Evolutionary conservation across 64 coral and sea anemone genomes (phyloP).

Genomic region (Astreopora myriophthalma): DNA sequence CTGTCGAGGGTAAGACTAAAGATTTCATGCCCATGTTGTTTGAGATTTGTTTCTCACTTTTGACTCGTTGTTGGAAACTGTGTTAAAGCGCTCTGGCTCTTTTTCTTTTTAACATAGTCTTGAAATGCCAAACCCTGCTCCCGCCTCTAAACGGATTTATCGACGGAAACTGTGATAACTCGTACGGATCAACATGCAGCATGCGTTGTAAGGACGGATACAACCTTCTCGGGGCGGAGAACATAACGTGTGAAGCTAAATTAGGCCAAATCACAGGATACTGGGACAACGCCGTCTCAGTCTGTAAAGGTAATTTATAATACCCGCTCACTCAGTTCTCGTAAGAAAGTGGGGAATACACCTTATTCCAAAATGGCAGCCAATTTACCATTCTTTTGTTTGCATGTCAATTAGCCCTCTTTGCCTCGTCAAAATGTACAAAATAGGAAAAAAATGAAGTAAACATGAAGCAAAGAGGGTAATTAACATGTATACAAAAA

Average conservation of each 20-base stretch:
- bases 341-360: background rate
- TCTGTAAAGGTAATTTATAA: slow-evolving; percentile 57
- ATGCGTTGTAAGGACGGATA: slow-evolving; percentile 68
- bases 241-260: slow-evolving; percentile 18
- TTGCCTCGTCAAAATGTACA: too few species aligned
- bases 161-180: slow-evolving; percentile 44
- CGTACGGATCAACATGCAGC: slow-evolving; percentile 53
- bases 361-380: too few species aligned
- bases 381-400: too few species aligned
- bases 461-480: too few species aligned
- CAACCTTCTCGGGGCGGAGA: slow-evolving; percentile 53
- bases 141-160: slow-evolving; percentile 61
- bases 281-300: slow-evolving; percentile 26
- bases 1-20: slow-evolving; percentile 48
- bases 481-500: too few species aligned
- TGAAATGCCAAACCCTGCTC: slow-evolving; percentile 35
- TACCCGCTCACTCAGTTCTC: background rate
- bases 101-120: background rate
- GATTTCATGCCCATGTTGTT: background rate
- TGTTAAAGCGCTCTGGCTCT: background rate
- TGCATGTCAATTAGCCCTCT: too few species aligned
- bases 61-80: background rate
- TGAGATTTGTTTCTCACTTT: background rate
- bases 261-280: slow-evolving; percentile 70
- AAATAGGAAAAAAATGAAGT: too few species aligned